These are phyloP conservation scores for Heliothis subflexa DNA, from an alignment of 1,140 invertebrate species.

Conservation along the genomic window DNA sequence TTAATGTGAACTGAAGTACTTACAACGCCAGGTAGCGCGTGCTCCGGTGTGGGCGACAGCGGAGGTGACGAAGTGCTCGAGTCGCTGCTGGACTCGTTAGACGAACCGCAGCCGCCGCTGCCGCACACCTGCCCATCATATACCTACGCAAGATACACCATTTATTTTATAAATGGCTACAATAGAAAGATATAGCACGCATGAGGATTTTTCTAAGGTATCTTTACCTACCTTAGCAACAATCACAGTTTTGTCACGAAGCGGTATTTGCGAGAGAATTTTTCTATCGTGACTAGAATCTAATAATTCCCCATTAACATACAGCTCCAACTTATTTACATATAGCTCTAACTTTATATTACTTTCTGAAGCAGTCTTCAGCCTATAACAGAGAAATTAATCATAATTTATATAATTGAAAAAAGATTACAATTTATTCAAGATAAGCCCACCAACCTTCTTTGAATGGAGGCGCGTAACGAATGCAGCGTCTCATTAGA, in stretches of 20 bases:
- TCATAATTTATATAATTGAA: constrained; percentile 15
- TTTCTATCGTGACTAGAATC: constrained; percentile 96
- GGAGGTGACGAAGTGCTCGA: constrained; percentile 96
- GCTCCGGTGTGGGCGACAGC: constrained; percentile 94
- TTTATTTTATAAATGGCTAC: too few relatives aligned
- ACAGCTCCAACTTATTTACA: constrained; percentile 95
- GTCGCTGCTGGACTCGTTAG: constrained; percentile 92
- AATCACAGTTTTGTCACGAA: constrained; percentile 97
- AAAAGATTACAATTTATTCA: too few relatives aligned
- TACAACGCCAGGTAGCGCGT: constrained; percentile 96
- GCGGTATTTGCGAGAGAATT: constrained; percentile 94
- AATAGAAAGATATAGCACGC: too few relatives aligned
- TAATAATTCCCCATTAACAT: constrained; percentile 94
- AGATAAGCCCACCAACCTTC: constrained; percentile 68
- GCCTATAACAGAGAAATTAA: constrained; percentile 71
- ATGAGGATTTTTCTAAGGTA: too few relatives aligned
- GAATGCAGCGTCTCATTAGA: constrained; percentile 96
- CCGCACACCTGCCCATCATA: constrained; percentile 81
- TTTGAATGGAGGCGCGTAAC: constrained; percentile 87
- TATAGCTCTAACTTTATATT: constrained; percentile 96
- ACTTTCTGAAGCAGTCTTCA: constrained; percentile 89
- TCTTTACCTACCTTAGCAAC: constrained; percentile 91
- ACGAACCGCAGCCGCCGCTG: constrained; percentile 81
- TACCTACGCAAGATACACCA: constrained; percentile 57
- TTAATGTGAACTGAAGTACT: constrained; percentile 70